A percentile compares a stretch with the other conserved stretches of the same genome.
Evolutionary conservation across 2,797 vertebrate species (phyloP).

Genomic region (Coluber constrictor): DNA sequence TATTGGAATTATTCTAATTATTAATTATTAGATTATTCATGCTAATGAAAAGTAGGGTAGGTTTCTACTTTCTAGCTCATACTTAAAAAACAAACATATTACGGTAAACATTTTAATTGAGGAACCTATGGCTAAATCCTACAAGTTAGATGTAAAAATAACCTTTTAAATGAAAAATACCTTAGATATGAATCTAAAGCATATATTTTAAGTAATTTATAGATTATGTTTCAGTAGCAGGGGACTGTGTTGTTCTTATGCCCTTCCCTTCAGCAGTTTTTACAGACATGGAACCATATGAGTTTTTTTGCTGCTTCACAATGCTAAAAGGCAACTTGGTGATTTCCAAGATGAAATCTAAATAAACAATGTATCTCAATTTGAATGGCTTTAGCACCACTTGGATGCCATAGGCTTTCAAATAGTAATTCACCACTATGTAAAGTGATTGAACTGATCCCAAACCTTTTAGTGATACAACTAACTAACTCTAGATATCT

Average conservation of each 20-base stretch:
- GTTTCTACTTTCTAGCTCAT: not conserved
- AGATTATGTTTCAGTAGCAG: not conserved
- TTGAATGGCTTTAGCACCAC: not conserved
- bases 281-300: not conserved
- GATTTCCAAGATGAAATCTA: not conserved
- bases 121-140: not conserved
- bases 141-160: not conserved
- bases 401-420: not conserved
- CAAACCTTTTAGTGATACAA: not conserved
- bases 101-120: not conserved
- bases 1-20: no score
- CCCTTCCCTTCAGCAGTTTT: not conserved
- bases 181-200: not conserved
- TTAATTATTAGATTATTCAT: not conserved
- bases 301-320: not conserved
- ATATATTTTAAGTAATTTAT: not conserved
- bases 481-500: not conserved
- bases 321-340: not conserved
- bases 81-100: not conserved
- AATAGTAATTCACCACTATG: not conserved
- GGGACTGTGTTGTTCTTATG: not conserved
- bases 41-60: not conserved
- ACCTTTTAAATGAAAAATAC: not conserved
- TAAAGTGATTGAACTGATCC: not conserved
- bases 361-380: not conserved